Conservation (phyloP, 1,140 invertebrate species). For the Lucilia cuprina region DNA sequence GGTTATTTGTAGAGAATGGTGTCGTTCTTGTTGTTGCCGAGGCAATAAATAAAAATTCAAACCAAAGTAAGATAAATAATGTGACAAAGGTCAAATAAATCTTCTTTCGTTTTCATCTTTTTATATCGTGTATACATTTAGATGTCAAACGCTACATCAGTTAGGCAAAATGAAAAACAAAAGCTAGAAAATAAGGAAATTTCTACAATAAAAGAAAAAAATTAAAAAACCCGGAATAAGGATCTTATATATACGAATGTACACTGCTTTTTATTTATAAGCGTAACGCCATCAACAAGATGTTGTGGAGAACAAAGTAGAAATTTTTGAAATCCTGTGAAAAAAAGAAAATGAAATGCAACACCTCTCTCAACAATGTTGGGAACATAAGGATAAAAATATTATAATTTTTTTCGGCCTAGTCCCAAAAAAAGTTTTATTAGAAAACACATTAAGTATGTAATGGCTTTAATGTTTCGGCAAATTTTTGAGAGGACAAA, state of each 20-base stretch:
- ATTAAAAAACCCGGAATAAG: not conserved
- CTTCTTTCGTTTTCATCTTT: conserved; percentile 37
- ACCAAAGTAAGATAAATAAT: conserved; percentile 50
- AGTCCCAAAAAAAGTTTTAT: not conserved
- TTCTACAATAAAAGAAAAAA: not conserved
- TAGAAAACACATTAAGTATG: conserved; percentile 20
- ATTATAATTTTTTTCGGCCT: not conserved
- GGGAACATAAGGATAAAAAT: not conserved
- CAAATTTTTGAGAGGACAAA: no score
- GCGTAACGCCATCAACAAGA: not conserved
- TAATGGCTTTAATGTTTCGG: not conserved
- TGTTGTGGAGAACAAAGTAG: not conserved
- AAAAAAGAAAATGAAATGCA: not conserved
- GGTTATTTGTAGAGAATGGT: no score
- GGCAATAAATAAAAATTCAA: conserved; percentile 33
- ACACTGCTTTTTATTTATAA: not conserved
- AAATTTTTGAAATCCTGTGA: not conserved
- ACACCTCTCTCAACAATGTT: not conserved
- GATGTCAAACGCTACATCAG: conserved; percentile 15
- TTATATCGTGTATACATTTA: not conserved
- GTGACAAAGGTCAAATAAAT: conserved; percentile 59
- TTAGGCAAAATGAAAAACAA: no score
- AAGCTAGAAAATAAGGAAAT: not conserved
- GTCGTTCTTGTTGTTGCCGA: not conserved
- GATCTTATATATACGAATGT: not conserved